Percentiles rank a stretch among this genome's conserved stretches.
phyloP scores from a whole-genome alignment of 1,140 invertebrate species.

The Andrena cerasifolii region DNA sequence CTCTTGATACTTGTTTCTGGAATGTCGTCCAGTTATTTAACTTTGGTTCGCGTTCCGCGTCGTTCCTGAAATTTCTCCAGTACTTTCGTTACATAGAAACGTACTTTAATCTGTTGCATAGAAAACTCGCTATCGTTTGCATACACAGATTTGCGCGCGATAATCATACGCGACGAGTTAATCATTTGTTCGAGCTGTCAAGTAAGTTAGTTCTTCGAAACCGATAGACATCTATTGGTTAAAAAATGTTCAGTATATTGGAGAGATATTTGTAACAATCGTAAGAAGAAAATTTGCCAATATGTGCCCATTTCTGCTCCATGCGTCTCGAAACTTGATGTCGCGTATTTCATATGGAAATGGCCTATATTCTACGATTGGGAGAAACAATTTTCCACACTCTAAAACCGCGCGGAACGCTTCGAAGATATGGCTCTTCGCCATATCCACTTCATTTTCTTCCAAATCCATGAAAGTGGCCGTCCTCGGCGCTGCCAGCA shows the following conservation, averaged over 20 bases:
- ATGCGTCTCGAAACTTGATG: neutral
- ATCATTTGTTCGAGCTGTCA: constrained; percentile 3
- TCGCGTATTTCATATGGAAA: neutral
- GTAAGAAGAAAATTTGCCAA: neutral
- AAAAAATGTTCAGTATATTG: neutral
- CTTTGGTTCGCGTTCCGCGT: neutral
- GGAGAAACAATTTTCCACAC: neutral
- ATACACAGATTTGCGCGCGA: too few species aligned
- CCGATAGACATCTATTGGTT: neutral
- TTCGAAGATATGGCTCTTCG: neutral
- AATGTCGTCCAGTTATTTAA: neutral
- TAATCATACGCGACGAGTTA: neutral
- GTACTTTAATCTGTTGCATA: too few species aligned
- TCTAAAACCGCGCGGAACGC: neutral
- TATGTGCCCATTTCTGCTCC: neutral
- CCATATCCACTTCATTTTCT: neutral
- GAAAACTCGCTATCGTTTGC: too few species aligned
- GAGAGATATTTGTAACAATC: neutral
- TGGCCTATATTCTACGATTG: neutral
- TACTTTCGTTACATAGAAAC: too few species aligned
- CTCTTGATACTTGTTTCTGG: neutral
- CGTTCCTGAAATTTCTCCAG: neutral
- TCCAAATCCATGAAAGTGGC: constrained; percentile 74
- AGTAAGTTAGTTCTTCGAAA: neutral
- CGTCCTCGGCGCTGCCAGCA: constrained; percentile 70